Percentiles rank a stretch among this genome's conserved stretches.
These are phyloP conservation scores for Stratiomys singularior DNA, from an alignment of 2,888 invertebrate genomes.

Conservation along the genomic window DNA sequence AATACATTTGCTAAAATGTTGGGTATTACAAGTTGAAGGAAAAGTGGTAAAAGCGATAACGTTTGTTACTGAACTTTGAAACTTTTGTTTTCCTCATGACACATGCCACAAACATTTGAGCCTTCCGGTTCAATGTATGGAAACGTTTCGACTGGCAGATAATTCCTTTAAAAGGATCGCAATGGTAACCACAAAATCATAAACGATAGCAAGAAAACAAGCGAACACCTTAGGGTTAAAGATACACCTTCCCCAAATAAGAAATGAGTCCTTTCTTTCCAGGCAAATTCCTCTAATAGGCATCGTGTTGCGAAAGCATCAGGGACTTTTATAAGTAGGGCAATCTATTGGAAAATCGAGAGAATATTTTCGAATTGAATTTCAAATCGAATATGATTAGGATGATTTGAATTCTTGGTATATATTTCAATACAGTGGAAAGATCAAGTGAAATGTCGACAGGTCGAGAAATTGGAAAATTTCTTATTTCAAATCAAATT, in stretches of 20 bases:
- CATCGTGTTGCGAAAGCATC: neutral
- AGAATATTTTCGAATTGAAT: conserved; percentile 24
- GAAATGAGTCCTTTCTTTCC: too few relatives aligned
- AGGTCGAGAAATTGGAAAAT: conserved; percentile 14
- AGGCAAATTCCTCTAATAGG: conserved; percentile 28
- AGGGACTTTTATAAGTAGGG: conserved; percentile 31
- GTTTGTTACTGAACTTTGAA: too few relatives aligned
- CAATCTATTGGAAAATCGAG: conserved; percentile 31
- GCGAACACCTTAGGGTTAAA: neutral
- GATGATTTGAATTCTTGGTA: conserved; percentile 37
- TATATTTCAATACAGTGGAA: neutral
- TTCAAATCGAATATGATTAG: conserved; percentile 43
- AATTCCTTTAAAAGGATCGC: too few relatives aligned
- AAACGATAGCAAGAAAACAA: too few relatives aligned
- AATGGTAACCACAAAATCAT: too few relatives aligned
- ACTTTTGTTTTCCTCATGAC: too few relatives aligned
- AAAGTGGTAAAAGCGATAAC: too few relatives aligned
- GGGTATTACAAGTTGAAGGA: too few relatives aligned
- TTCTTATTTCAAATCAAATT: conserved; percentile 18
- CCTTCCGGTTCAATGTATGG: too few relatives aligned
- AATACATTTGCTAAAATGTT: too few relatives aligned
- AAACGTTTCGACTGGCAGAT: too few relatives aligned
- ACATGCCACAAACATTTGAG: too few relatives aligned
- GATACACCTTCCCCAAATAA: neutral
- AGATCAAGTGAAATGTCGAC: neutral